These are phyloP conservation scores for Nysson spinosus DNA, from an alignment of 2,888 invertebrate genomes.

Conservation along the genomic window DNA sequence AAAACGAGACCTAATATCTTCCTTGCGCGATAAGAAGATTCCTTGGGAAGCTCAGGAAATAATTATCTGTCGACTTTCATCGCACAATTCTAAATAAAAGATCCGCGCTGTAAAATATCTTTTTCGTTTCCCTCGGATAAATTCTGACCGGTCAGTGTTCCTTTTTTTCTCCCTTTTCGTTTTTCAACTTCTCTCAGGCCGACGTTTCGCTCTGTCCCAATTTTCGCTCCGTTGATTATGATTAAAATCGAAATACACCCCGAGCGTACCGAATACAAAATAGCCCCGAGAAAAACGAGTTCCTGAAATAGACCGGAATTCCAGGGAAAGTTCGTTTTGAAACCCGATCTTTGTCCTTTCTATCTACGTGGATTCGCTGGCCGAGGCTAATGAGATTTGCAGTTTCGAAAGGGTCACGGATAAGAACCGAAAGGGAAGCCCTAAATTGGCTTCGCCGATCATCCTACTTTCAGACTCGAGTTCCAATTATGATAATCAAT, in stretches of 20 bases:
- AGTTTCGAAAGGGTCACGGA: constrained; percentile 3
- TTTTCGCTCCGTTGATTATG: constrained; percentile 2
- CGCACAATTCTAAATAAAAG: constrained; percentile 21
- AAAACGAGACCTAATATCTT: constrained; percentile 51
- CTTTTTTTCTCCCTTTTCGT: neutral
- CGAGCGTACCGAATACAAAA: neutral
- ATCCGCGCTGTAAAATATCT: constrained; percentile 21
- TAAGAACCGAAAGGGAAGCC: neutral
- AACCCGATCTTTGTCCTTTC: constrained; percentile 5
- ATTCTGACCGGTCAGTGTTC: neutral
- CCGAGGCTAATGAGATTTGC: constrained; percentile 45
- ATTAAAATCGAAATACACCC: constrained; percentile 10
- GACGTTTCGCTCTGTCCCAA: neutral
- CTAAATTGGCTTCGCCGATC: constrained; percentile 45
- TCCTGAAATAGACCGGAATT: neutral
- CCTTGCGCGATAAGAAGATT: constrained; percentile 29
- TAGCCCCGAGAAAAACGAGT: neutral
- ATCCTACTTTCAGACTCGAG: constrained; percentile 16
- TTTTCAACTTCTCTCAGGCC: neutral
- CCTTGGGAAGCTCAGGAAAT: constrained; percentile 37
- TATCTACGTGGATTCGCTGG: constrained; percentile 13
- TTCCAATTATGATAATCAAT: constrained; percentile 43
- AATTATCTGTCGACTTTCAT: constrained; percentile 46
- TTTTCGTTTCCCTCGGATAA: neutral
- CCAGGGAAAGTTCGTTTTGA: constrained; percentile 13